Percentiles rank a stretch among this genome's conserved stretches.
Conservation (phyloP, 1,140 invertebrate genomes). For the Tribolium castaneum region DNA sequence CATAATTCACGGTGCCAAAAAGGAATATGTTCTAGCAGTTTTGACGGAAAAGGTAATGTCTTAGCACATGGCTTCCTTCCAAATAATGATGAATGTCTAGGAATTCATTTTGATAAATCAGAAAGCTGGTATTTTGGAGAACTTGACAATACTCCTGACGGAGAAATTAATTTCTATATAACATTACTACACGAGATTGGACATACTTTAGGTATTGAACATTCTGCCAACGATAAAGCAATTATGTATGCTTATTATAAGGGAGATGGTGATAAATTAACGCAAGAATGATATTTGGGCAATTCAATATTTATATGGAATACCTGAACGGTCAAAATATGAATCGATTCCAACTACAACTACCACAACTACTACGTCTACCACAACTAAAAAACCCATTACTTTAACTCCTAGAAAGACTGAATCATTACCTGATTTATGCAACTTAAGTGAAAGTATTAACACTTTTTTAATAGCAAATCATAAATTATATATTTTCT, state of each 20-base stretch:
- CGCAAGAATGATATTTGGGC: conserved; percentile 41
- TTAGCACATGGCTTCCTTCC: no score
- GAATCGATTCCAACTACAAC: conserved; percentile 31
- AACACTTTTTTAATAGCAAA: conserved; percentile 42
- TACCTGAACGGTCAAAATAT: conserved; percentile 37
- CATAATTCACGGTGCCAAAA: no score
- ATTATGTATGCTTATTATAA: conserved; percentile 42
- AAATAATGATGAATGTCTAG: no score
- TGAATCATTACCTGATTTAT: conserved; percentile 19
- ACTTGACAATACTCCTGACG: conserved; percentile 19
- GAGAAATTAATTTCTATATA: conserved; percentile 23
- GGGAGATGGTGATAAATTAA: conserved; percentile 41
- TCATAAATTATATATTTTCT: conserved; percentile 24
- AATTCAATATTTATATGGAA: conserved; percentile 45
- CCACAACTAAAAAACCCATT: conserved; percentile 20
- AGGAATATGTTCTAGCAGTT: no score
- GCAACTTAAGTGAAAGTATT: conserved; percentile 2
- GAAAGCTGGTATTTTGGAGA: conserved; percentile 40
- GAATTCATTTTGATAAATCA: conserved; percentile 26
- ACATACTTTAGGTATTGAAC: conserved; percentile 30
- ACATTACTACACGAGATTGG: conserved; percentile 22
- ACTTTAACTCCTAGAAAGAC: not conserved
- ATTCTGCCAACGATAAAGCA: conserved; percentile 38
- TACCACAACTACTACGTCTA: conserved; percentile 29
- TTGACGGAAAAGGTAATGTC: no score